Base-by-base conservation (phyloP, 1,140 invertebrate species). In the Heliconius nattereri region DNA sequence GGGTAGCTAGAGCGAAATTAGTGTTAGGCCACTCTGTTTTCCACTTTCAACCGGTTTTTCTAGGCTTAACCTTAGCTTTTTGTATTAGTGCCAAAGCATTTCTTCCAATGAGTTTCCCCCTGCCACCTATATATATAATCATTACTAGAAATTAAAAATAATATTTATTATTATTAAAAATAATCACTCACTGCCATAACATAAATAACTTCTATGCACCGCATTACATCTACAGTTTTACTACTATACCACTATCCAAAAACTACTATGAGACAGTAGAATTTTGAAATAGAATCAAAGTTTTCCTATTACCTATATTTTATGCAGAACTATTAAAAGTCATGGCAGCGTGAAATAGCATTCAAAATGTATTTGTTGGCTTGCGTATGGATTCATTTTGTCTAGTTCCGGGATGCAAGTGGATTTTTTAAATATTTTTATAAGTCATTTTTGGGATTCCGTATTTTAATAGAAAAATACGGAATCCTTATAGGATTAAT, bases 281-380 rank as follows among this genome's bases (percentile, higher is more conserved):
- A 23, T 57, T 57, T 57, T 57, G 45, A 57, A 78, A 54, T 66
- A 40, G 45, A 40, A 66, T 23, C 57, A 72, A 82, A 82, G 71
- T 76, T 80, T 78, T 78, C 77, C 54, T 77, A 52, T 52, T 52
- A 52, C 49, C 13, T 45, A 45, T 45, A 6, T 76, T 76, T 84
- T 78, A 77, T 84, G 66, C 49, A 23, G n/a, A 52, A 71, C 37
- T 20, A 82, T 80, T 82, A 54, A 75, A 77, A 80, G 52, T 75
- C 78, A 77, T 76, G 29, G n/a, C 19, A 29, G 72, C 81, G 76
- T 84, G 80, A 80, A 84, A 84, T 84, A 49, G 71, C 60, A 75
- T 54, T 71, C 71, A 11, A 45, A 23, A 70, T 71, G 26, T 26
- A 72, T 72, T 71, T 72, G 37, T 37, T n/a, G n/a, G 32, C 71